Conservation (phyloP, 35 echinoderm and acorn worm genomes). For the Ophioderma brevispina region DNA sequence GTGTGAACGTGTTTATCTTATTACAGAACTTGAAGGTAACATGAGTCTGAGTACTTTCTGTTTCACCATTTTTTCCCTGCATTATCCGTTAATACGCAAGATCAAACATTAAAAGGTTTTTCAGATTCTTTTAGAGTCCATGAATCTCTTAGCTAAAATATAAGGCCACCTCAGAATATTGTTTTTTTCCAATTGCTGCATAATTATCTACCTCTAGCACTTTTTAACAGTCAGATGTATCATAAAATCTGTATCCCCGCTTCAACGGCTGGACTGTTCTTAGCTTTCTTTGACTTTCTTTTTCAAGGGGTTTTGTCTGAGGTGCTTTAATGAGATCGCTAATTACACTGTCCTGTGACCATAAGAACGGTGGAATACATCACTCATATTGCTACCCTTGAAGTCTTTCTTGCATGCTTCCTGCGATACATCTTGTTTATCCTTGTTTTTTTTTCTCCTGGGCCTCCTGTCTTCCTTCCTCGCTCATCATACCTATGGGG, state of each 20-base stretch:
- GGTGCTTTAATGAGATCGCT: constrained; percentile 20
- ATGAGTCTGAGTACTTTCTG: no score
- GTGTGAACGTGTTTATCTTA: no score
- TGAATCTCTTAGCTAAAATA: neutral
- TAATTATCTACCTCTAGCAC: neutral
- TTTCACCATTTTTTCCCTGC: no score
- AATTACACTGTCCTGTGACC: no score
- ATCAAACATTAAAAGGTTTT: no score
- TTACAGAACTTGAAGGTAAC: no score
- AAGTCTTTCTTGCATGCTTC: constrained; percentile 39
- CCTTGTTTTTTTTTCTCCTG: constrained; percentile 58
- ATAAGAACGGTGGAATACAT: constrained; percentile 55
- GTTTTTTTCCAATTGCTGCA: neutral
- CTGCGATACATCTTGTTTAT: constrained; percentile 48
- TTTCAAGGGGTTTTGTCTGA: constrained; percentile 15
- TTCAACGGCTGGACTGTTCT: neutral
- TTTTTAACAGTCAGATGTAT: constrained; percentile 15
- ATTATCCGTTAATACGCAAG: no score
- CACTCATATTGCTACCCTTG: constrained; percentile 45
- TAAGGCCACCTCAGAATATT: neutral
- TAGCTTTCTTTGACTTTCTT: constrained; percentile 19
- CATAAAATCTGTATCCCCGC: no score
- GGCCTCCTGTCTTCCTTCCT: no score
- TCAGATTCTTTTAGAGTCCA: neutral
- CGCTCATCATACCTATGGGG: constrained; percentile 65